Evolutionary conservation across 2,888 invertebrate species (phyloP), one percentile per base, ranked within the genome.

Genomic region (Drosophila cyrtoloma): DNA sequence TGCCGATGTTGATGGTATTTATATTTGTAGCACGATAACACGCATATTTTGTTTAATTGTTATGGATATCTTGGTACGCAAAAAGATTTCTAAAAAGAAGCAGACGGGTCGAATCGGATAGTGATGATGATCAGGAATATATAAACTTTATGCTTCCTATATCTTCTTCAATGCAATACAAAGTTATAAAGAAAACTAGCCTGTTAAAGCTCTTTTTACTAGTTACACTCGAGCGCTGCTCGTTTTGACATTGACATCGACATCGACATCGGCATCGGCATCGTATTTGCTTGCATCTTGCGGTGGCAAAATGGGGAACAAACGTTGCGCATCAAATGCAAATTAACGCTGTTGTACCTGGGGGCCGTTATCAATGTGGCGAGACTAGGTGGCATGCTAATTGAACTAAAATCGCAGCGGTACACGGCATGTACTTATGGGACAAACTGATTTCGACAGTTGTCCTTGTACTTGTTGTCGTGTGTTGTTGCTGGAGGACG

Each of bases 321-420:
- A 86, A 79, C 81, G 77, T 57, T 64, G 69, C 70, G 61, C 81
- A 84, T 86, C 75, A 75, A 80, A 84, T 73, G 79, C 87, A 77
- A 82, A 87, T 82, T 71, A 70, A 63, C 52, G 66, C 59, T 67
- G 77, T 69, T 26, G 71, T 75, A 84, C 80, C 82, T 73, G 70
- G 35, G 87, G 81, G 47, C 14, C 26, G 16, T 47, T 47, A 26
- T 47, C 71, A 50, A 42, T 33, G 26, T 42, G n/a, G 33, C 37
- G 30, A 33, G 47, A 62, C 7, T 52, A 28, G 33, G 58, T 63
- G 75, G 51, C 47, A 55, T 59, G 75, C 86, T 88, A 88, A 88
- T 88, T 88, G 86, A 84, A 77, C 71, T 70, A 78, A 84, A 88
- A 88, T 82, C 81, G 75, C 79, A 66, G 64, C 70, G 66, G 75